Evolutionary conservation across 2,113 vertebrate species (phyloP), one percentile per base, ranked within the genome.

Genomic region (Dasypus novemcinctus): DNA sequence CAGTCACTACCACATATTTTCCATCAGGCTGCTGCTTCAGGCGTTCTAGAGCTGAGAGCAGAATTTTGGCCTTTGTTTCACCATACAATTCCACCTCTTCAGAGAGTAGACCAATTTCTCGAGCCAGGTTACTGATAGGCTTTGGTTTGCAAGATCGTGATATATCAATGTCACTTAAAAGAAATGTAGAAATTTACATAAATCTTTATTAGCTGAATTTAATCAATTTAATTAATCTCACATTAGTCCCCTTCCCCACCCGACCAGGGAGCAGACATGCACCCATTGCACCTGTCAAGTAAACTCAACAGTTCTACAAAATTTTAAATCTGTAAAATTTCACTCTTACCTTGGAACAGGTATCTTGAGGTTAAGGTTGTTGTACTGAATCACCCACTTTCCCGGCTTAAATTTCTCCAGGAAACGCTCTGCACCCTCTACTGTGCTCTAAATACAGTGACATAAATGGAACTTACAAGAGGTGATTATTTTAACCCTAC

Each of bases 1-100:
- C 99, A 23, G 99, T 99, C 69, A 99, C 99, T 18, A 99, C 99
- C 4, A 99, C 97, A 0, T 99, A 99, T 99, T 99, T 99, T 85
- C 99, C 99, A 52, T 99, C 99, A 5, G 98, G 98, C 75, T 98
- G 99, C 15, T 98, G 97, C 96, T 98, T 98, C 95, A 99, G 98
- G 8, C 99, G 99, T 6, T 99, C 98, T 31, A 99, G 97, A 5
- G 97, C 97, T 0, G 98, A 98, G 83, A 99, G 99, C 49, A 99
- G 98, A 66, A 99, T 98, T 87, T 99, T 99, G 95, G 99, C 99
- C 96, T 99, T 99, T 17, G 99, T 99, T 43, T 99, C 99, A n/a
- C 99, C 99, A 0, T 99, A 99, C 29, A 99, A 97, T 90, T 99
- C 99, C 79, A 99, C 96, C 97, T 99, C 99, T 68, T 99, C 99